phyloP scores from a whole-genome alignment of 2,888 invertebrate species.

The Apocheima hispidaria region DNA sequence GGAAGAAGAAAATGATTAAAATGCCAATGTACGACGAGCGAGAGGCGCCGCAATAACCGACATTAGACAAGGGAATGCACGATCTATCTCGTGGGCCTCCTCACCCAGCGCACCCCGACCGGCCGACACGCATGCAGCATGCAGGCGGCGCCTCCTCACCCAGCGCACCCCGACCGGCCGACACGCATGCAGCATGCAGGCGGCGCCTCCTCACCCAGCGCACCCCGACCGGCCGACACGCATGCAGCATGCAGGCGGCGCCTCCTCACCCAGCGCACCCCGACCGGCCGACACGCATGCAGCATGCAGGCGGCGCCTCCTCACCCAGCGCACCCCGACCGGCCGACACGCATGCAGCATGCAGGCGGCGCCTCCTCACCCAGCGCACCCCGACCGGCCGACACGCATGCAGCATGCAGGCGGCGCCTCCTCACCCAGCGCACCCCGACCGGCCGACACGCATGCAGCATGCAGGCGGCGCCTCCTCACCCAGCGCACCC shows the following conservation, averaged over 20 bases:
- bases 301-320: not conserved
- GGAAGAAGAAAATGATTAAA: conserved; percentile 1
- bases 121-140: no score
- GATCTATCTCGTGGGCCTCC: no score
- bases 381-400: not conserved
- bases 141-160: not conserved
- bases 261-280: not conserved
- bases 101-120: no score
- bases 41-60: conserved; percentile 1
- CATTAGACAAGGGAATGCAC: not conserved
- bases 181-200: conserved; percentile 1
- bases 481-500: not conserved
- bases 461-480: no score
- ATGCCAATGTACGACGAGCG: not conserved
- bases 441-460: no score
- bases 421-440: no score
- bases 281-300: not conserved
- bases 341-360: no score
- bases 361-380: not conserved
- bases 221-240: no score
- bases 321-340: no score
- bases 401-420: conserved; percentile 1
- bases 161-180: not conserved
- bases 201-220: no score
- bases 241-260: no score